Evolutionary conservation across 2,113 vertebrate genomes (phyloP).

Genomic region (Hydrolagus affinis): DNA sequence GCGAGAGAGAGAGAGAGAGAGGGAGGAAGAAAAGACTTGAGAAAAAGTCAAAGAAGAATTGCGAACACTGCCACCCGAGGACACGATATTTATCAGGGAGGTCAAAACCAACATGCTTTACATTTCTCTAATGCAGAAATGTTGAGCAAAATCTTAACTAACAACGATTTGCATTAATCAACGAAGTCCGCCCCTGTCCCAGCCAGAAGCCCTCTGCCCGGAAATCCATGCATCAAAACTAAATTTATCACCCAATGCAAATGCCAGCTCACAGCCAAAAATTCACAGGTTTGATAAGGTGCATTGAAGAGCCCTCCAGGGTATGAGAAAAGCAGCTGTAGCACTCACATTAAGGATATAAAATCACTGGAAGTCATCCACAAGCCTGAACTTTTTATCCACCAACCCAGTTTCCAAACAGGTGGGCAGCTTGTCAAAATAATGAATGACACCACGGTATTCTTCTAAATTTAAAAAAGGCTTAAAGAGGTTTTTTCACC

Average conservation of each 20-base stretch:
- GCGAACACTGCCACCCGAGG: neutral
- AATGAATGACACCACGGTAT: conserved; percentile 46
- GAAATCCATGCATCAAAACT: conserved; percentile 45
- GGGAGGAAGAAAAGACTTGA: neutral
- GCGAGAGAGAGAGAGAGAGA: neutral
- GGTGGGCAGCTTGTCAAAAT: conserved; percentile 40
- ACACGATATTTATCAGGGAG: neutral
- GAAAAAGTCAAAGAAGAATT: neutral
- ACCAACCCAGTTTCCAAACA: conserved; percentile 45
- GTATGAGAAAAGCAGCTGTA: conserved; percentile 44
- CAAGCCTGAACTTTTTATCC: conserved; percentile 34
- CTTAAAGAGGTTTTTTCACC: conserved; percentile 39
- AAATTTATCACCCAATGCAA: conserved; percentile 46
- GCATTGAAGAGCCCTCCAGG: conserved; percentile 42
- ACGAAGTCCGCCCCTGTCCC: neutral
- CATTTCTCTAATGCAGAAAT: neutral
- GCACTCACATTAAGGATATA: conserved; percentile 42
- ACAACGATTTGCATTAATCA: neutral
- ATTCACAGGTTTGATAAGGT: conserved; percentile 45
- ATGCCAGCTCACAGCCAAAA: conserved; percentile 46
- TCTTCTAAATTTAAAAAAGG: conserved; percentile 41
- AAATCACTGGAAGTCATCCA: conserved; percentile 39
- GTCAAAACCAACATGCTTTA: neutral
- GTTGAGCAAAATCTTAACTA: conserved; percentile 2
- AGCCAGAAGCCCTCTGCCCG: conserved; percentile 36